Conservation (phyloP, 2,888 invertebrate genomes). For the Thelaira solivaga region DNA sequence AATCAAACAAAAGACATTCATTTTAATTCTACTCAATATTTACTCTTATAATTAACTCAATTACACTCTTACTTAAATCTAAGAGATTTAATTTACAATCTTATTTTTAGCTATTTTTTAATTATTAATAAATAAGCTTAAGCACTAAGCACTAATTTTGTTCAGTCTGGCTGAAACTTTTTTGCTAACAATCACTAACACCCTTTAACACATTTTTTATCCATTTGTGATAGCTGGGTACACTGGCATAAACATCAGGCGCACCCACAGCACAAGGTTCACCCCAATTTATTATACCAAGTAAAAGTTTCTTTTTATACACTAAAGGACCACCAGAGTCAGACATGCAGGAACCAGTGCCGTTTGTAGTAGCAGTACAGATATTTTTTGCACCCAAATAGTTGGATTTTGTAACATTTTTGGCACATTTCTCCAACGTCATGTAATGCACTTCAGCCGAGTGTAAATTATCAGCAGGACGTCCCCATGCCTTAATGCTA, state of each 20-base stretch:
- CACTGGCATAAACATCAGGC: conserved; percentile 74
- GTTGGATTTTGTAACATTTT: conserved; percentile 76
- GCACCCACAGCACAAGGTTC: conserved; percentile 74
- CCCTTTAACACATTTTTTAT: no score
- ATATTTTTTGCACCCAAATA: conserved; percentile 79
- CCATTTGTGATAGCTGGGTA: conserved; percentile 72
- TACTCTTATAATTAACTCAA: no score
- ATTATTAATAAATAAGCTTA: no score
- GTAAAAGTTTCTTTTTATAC: conserved; percentile 66
- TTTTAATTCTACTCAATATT: no score
- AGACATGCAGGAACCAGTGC: conserved; percentile 77
- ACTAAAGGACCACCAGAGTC: conserved; percentile 76
- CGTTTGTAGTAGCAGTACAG: conserved; percentile 79
- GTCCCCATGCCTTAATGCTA: conserved; percentile 77
- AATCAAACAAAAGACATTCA: no score
- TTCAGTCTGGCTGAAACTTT: no score
- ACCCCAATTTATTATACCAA: conserved; percentile 76
- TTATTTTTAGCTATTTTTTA: no score
- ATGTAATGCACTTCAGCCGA: conserved; percentile 79
- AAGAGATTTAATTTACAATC: no score
- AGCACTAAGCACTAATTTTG: no score
- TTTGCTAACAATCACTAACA: no score
- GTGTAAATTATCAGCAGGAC: conserved; percentile 79
- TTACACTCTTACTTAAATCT: no score
- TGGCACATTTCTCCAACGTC: conserved; percentile 77